Evolutionary conservation across 2,113 vertebrate species (phyloP), one percentile per base, ranked within the genome.

Genomic region (Oxyura jamaicensis): DNA sequence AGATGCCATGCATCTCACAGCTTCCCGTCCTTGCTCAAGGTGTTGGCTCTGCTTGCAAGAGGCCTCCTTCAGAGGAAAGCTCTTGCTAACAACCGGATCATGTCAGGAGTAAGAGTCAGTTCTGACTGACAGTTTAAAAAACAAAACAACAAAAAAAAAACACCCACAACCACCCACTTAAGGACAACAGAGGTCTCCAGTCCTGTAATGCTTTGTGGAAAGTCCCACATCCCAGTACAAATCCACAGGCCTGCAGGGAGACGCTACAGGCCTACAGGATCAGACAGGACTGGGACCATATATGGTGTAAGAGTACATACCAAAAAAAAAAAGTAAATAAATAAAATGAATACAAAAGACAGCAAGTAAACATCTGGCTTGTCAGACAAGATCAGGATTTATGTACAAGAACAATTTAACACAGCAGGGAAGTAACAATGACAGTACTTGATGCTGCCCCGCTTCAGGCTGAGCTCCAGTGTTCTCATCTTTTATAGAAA

Each of bases 321-420:
- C 3, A 68, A 78, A 82, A 28, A 53, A 28, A 53, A 1, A 7
- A 65, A 83, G 25, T 50, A 91, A 90, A 87, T 58, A 91, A 76
- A 88, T 66, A 78, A 89, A 93, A 81, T 22, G 31, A 92, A 16
- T 71, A 92, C 0, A 0, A 55, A 77, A 93, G 82, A 94, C 74
- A 79, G 48, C 21, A 91, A 96, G 35, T 84, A 96, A 93, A 90
- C 71, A 93, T 79, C 58, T 69, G 74, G 83, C 62, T 94, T 76
- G 19, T 86, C 69, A 92, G 83, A 95, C 80, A 86, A 80, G 58
- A 86, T 66, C 1, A 2, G 62, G 79, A 93, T 79, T 95, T 60
- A 93, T 50, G 77, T 59, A 84, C 5, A 8, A 91, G 77, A 87
- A 91, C 66, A 81, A 81, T 71, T 68, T 36, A 92, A 50, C 77